phyloP scores from a whole-genome alignment of 1,140 invertebrate genomes.

The Heliconius himera region DNA sequence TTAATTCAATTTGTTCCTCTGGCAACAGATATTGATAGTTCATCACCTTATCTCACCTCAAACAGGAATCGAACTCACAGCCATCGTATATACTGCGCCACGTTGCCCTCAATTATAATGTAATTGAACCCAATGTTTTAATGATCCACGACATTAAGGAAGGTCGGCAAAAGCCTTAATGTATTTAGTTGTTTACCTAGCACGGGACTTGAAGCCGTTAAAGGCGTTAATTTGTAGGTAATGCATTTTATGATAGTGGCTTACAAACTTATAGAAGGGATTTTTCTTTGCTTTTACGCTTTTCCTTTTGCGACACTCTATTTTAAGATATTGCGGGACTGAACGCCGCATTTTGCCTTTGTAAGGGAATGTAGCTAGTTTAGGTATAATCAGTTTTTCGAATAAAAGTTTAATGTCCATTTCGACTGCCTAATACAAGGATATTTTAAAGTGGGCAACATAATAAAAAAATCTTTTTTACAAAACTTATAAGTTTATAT shows the following conservation, averaged over 20 bases:
- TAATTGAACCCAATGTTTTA: constrained; percentile 16
- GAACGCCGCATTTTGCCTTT: not conserved
- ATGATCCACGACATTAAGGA: constrained; percentile 27
- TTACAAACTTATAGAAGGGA: constrained; percentile 44
- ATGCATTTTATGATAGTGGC: constrained; percentile 59
- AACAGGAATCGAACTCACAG: not conserved
- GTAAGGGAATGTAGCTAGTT: no score
- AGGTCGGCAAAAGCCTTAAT: constrained; percentile 41
- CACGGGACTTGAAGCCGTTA: constrained; percentile 50
- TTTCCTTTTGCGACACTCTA: not conserved
- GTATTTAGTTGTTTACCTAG: constrained; percentile 55
- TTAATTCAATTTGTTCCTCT: no score
- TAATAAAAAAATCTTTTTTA: no score
- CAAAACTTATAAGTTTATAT: no score
- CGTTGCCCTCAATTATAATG: not conserved
- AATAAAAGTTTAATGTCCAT: no score
- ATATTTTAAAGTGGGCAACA: no score
- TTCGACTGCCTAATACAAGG: no score
- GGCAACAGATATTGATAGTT: no score
- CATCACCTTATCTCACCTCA: not conserved
- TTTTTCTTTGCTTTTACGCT: not conserved
- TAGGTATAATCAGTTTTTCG: no score
- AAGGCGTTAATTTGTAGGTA: constrained; percentile 58
- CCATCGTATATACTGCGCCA: not conserved
- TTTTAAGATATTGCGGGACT: not conserved